A percentile compares a stretch with the other conserved stretches of the same genome.
These are phyloP conservation scores for Triops cancriformis DNA, from an alignment of 1,140 invertebrate species.

Conservation along the genomic window DNA sequence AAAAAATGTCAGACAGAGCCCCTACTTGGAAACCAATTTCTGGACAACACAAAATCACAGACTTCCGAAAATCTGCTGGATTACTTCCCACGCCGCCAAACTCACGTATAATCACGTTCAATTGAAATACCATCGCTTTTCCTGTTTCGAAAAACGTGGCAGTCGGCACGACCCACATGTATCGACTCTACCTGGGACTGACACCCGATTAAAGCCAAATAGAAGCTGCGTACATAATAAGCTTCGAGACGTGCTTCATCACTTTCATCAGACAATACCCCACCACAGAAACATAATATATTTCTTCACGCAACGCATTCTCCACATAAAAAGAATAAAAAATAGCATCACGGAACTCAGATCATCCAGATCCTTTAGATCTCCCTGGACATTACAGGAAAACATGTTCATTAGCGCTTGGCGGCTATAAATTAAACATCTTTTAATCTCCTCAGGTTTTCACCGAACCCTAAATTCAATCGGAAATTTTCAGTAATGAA, in stretches of 20 bases:
- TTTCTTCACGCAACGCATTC: not conserved
- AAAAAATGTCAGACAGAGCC: not conserved
- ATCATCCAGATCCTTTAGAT: not conserved
- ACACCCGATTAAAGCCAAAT: not conserved
- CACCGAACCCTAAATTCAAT: not conserved
- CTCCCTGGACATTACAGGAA: not conserved
- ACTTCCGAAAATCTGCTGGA: not conserved
- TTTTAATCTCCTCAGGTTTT: not conserved
- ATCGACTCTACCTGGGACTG: conserved; percentile 4
- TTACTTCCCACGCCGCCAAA: not conserved
- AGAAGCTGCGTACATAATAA: conserved; percentile 10
- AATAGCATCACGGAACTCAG: not conserved
- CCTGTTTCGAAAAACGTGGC: not conserved
- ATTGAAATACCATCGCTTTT: conserved; percentile 11
- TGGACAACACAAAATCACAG: not conserved
- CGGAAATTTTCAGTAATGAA: not conserved
- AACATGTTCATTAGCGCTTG: not conserved
- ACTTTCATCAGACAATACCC: conserved; percentile 2
- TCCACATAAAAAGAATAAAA: not conserved
- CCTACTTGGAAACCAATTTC: not conserved
- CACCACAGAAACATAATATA: not conserved
- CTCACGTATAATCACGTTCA: not conserved
- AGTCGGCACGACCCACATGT: not conserved
- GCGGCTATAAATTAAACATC: not conserved
- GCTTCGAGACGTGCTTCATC: conserved; percentile 8